Evolutionary conservation across 2,888 invertebrate genomes (phyloP).

Genomic region (Alitta virens): DNA sequence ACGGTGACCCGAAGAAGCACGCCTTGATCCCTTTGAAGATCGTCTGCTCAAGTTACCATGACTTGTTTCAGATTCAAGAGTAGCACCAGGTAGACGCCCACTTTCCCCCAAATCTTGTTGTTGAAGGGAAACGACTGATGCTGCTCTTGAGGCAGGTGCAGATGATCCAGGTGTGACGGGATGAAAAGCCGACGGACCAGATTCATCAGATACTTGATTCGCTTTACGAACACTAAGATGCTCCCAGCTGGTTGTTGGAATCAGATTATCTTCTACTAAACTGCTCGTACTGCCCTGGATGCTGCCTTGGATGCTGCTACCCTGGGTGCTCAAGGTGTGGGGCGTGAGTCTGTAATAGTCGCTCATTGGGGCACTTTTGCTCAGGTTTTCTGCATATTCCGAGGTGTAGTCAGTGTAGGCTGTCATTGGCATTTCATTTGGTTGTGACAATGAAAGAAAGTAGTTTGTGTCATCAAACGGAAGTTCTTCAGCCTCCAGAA

Average conservation of each 20-base stretch:
- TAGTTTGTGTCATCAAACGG: not conserved
- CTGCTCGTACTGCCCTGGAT: not conserved
- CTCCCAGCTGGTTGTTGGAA: conserved; percentile 18
- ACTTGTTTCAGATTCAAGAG: no score
- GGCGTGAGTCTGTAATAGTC: no score
- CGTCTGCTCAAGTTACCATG: no score
- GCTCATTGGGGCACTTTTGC: no score
- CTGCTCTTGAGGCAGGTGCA: conserved; percentile 28
- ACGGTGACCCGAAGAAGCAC: no score
- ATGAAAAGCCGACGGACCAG: conserved; percentile 37
- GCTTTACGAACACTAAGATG: conserved; percentile 22
- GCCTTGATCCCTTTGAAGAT: no score
- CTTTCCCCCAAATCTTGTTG: no score
- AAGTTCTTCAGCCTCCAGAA: not conserved
- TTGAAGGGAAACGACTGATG: conserved; percentile 18
- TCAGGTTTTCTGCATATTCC: no score
- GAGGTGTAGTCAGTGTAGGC: no score
- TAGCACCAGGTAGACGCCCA: no score
- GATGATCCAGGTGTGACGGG: conserved; percentile 36
- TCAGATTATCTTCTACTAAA: conserved; percentile 5
- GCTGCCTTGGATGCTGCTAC: not conserved
- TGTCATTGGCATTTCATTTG: no score
- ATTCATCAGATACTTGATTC: conserved; percentile 3
- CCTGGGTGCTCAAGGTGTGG: not conserved
- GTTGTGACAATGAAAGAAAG: no score